phyloP scores from a whole-genome alignment of 2,113 vertebrate species.

The Apus apus region DNA sequence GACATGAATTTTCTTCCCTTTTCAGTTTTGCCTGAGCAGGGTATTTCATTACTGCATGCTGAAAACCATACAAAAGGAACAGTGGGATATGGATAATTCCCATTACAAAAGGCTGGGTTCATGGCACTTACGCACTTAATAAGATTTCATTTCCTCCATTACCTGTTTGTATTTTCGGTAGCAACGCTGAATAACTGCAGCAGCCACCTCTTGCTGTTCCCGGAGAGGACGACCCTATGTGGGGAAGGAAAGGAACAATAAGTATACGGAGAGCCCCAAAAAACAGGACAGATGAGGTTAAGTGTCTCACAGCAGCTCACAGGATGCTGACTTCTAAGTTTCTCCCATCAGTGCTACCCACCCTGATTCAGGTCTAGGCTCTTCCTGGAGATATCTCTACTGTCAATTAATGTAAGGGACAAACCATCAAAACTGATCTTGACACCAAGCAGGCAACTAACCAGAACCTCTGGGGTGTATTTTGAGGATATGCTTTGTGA shows the following conservation, averaged over 20 bases:
- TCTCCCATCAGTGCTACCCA: neutral
- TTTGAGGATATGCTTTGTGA: neutral
- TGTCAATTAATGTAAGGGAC: neutral
- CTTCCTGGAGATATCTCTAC: neutral
- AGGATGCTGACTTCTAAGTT: neutral
- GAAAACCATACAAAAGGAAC: neutral
- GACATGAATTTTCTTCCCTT: neutral
- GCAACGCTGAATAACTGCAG: slow-evolving; percentile 96
- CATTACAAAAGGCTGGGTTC: neutral
- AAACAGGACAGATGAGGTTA: neutral
- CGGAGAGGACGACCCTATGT: slow-evolving; percentile 89
- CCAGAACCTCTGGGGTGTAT: neutral
- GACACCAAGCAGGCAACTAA: neutral
- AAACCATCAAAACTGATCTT: neutral
- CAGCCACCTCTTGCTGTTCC: slow-evolving; percentile 97
- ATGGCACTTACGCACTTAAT: fast-evolving
- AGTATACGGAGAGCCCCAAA: neutral
- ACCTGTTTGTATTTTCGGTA: slow-evolving; percentile 99
- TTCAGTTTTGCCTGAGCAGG: neutral
- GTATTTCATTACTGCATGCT: neutral
- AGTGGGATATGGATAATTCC: neutral
- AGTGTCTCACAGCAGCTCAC: neutral
- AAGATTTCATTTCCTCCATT: slow-evolving; percentile 24
- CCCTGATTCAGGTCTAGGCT: neutral
- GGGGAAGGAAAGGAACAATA: neutral